Base-by-base conservation (phyloP, 2,888 invertebrate species). In the Drosophila pseudotalamancana region DNA sequence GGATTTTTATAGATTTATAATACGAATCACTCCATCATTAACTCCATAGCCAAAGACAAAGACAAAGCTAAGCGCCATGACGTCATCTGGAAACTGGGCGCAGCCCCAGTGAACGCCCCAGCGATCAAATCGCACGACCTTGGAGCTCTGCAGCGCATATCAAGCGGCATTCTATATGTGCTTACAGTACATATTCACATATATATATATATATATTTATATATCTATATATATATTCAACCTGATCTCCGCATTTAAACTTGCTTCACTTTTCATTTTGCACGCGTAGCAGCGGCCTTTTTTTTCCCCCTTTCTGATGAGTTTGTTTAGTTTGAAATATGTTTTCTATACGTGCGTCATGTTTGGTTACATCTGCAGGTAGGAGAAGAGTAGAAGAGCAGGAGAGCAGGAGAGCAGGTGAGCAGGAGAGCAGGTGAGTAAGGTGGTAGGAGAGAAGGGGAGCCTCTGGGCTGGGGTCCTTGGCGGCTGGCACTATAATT, bases 321-420 rank as follows among this genome's bases (percentile, higher is more conserved):
- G 83, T 83, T 83, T 83, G 83, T 83, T 83, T 83, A 83, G 83
- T 87, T 87, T 83, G 83, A 83, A 87, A 87, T 87, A 83, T 83
- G 86, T 87, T 87, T 83, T 83, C 86, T 83, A 82, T 87, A 83
- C 87, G 83, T 87, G 87, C 82, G 86, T 82, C 87, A 81, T 76
- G 85, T 83, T 87, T 81, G 74, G 56, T n/a, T n/a, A n/a, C n/a
- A n/a, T n/a, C 37, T 40, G 14, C 45, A 25, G 62, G n/a, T 6
- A 34, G 9, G 34, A 43, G 40, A 51, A n/a, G n/a, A n/a, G n/a
- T n/a, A n/a, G n/a, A n/a, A n/a, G n/a, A n/a, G n/a, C n/a, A n/a
- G n/a, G n/a, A n/a, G n/a, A n/a, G n/a, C n/a, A n/a, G n/a, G n/a
- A n/a, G n/a, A n/a, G n/a, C n/a, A n/a, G n/a, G n/a, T n/a, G n/a